Base-by-base conservation (phyloP, 2,113 vertebrate genomes). In the Leptodactylus fuscus region DNA sequence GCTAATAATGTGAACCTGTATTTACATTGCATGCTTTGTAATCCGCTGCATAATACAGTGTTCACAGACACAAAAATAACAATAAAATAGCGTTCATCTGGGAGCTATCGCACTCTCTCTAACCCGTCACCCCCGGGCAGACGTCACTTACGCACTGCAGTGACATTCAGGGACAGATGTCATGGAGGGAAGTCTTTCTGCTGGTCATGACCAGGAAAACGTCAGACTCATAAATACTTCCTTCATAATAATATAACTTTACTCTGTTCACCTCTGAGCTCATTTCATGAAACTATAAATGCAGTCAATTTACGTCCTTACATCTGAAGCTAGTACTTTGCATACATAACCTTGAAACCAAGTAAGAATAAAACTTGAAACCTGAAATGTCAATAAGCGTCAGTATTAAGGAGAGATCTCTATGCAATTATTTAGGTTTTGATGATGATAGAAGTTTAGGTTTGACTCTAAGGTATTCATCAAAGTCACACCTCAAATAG, bases 401-500 rank as follows among this genome's bases (percentile, higher is more conserved):
- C 41, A 16, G 8, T 53, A 53, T 77, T 77, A 34, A 53, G 29
- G 4, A 77, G 53, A 77, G 53, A 51, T 22, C 49, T 36, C 46
- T 55, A 22, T n/a, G 58, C 20, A 79, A 38, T 60, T 55, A 41
- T 62, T 67, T 69, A 24, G 18, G 10, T 29, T 46, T 49, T 81
- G 41, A 65, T 48, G 24, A 81, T 16, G 46, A 78, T 55, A 78
- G 29, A 55, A 78, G 49, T 48, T 55, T 78, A n/a, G 22, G 2
- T 78, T 55, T 55, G 78, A 65, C 34, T 48, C 55, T 46, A 27
- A 65, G 58, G 38, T 65, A 81, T 48, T 81, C 36, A 49, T 48
- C 55, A 46, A 44, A 81, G 60, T 81, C 60, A 81, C 79, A 81
- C 79, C 79, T 48, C 79, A 81, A 81, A 81, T 69, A 69, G 5